A percentile compares a stretch with the other conserved stretches of the same genome.
phyloP scores from a whole-genome alignment of 2,888 invertebrate genomes.

The Temnothorax ravouxi region DNA sequence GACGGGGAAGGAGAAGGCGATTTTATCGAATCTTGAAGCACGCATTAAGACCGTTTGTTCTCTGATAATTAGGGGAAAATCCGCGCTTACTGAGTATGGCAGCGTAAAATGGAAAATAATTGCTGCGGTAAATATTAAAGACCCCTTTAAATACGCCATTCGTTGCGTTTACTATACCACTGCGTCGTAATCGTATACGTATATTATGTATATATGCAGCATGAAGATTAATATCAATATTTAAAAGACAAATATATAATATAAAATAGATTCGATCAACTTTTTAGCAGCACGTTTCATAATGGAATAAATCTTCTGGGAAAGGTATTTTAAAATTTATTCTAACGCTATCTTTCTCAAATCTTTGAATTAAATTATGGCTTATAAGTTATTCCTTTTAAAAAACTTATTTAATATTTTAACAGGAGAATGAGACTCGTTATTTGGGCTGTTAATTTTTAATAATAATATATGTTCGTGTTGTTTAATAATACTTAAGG shows the following conservation, averaged over 20 bases:
- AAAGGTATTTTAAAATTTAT: background rate
- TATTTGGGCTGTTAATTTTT: background rate
- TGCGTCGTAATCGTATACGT: background rate
- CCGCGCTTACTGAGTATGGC: background rate
- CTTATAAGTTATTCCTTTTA: background rate
- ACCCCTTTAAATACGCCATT: slow-evolving; percentile 35
- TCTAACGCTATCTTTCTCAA: background rate
- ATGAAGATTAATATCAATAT: background rate
- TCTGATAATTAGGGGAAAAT: slow-evolving; percentile 42
- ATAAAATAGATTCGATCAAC: background rate
- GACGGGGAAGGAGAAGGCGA: background rate
- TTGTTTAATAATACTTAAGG: slow-evolving; percentile 4
- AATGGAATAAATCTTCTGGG: background rate
- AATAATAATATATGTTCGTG: background rate
- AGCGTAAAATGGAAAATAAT: slow-evolving; percentile 49
- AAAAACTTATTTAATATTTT: background rate
- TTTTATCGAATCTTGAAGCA: slow-evolving; percentile 43
- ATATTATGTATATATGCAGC: background rate
- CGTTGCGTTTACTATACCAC: background rate
- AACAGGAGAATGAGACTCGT: background rate
- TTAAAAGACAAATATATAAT: no score
- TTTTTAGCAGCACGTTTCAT: background rate
- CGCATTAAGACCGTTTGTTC: slow-evolving; percentile 27
- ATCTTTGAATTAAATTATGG: background rate
- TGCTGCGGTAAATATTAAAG: slow-evolving; percentile 33